Conservation (phyloP, 1,140 invertebrate species). For the Musca vetustissima region DNA sequence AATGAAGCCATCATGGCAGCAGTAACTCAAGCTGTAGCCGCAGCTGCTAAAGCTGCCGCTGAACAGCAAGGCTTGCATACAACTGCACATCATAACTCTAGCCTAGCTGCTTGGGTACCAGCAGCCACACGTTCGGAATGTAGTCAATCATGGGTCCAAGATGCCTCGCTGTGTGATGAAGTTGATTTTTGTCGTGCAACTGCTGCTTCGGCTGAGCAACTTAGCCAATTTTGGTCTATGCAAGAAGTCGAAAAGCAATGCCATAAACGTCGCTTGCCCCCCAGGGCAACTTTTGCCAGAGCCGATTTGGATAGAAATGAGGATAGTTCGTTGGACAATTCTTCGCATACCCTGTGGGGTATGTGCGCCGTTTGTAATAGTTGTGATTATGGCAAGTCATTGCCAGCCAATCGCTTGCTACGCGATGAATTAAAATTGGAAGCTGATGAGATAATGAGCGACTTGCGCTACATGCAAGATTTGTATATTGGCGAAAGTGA, state of each 20-base stretch:
- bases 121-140: neutral
- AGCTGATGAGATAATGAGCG: slow-evolving; percentile 59
- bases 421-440: slow-evolving; percentile 48
- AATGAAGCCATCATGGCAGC: slow-evolving; percentile 21
- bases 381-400: slow-evolving; percentile 28
- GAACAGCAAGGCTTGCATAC: neutral
- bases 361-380: slow-evolving; percentile 36
- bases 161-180: slow-evolving; percentile 6
- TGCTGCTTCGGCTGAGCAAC: neutral
- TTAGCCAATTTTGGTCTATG: slow-evolving; percentile 28
- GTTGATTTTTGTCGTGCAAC: slow-evolving; percentile 15
- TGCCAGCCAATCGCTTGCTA: slow-evolving; percentile 34
- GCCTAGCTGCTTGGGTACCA: neutral
- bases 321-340: slow-evolving; percentile 5
- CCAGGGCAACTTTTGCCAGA: neutral
- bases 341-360: slow-evolving; percentile 36
- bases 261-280: slow-evolving; percentile 7
- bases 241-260: slow-evolving; percentile 44
- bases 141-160: neutral
- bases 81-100: neutral
- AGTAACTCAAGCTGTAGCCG: slow-evolving; percentile 17
- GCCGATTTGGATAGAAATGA: slow-evolving; percentile 9
- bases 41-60: slow-evolving; percentile 19
- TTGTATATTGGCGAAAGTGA: slow-evolving; percentile 33
- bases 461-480: slow-evolving; percentile 57